phyloP scores from a whole-genome alignment of 2,797 vertebrate genomes.

The Anomalospiza imberbis region DNA sequence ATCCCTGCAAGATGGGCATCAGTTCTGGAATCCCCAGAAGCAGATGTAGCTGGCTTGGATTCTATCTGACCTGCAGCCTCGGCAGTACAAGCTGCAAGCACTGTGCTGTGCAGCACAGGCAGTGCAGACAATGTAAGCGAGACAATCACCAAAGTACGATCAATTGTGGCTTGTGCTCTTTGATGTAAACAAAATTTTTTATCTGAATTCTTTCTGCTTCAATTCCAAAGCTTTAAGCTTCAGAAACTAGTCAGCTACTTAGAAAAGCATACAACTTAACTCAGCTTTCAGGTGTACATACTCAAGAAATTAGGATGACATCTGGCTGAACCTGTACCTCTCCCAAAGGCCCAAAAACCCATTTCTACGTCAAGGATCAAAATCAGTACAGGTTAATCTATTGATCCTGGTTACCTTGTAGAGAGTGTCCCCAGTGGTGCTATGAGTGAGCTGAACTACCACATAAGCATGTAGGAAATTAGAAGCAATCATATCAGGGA shows the following conservation, averaged over 20 bases:
- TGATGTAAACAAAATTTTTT: rapidly evolving
- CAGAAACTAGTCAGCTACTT: not conserved
- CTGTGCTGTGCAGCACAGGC: not conserved
- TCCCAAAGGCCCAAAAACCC: not conserved
- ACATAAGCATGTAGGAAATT: slow-evolving; percentile 91
- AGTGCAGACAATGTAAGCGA: not conserved
- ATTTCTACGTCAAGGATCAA: not conserved
- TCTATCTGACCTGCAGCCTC: not conserved
- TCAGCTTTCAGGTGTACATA: not conserved
- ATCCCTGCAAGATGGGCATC: not conserved
- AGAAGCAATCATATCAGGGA: slow-evolving; percentile 87
- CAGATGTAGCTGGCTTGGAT: not conserved
- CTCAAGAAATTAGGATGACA: not conserved
- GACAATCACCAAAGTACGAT: not conserved
- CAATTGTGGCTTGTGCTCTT: not conserved
- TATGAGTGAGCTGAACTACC: slow-evolving; percentile 74
- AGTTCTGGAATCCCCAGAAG: not conserved
- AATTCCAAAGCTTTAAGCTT: not conserved
- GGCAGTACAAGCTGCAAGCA: not conserved
- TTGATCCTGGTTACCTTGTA: slow-evolving; percentile 62
- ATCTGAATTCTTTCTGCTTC: not conserved
- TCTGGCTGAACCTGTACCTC: not conserved
- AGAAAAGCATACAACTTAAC: not conserved
- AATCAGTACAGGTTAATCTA: not conserved
- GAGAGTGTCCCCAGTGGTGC: slow-evolving; percentile 48